Percentiles rank a stretch among this genome's conserved stretches.
These are phyloP conservation scores for Sisyra nigra DNA, from an alignment of 2,888 invertebrate species.

Conservation along the genomic window DNA sequence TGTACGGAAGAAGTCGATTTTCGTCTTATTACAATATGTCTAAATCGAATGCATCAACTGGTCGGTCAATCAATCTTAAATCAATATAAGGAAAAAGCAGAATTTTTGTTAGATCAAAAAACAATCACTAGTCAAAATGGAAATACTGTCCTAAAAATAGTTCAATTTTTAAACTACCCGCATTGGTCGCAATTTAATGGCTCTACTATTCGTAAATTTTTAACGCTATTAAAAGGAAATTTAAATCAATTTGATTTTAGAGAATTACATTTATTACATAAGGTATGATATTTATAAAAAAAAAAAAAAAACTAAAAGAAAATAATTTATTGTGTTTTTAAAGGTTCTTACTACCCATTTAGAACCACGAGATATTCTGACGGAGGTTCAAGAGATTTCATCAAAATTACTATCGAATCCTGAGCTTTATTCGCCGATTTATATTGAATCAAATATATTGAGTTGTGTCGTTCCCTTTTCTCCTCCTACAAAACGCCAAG, in stretches of 20 bases:
- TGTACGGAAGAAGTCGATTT: slow-evolving; percentile 26
- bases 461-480: slow-evolving; percentile 28
- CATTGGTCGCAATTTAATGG: slow-evolving; percentile 25
- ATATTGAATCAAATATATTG: slow-evolving; percentile 19
- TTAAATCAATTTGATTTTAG: slow-evolving; percentile 23
- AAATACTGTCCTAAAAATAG: slow-evolving; percentile 20
- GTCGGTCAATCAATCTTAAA: slow-evolving; percentile 24
- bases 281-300: slow-evolving; percentile 19
- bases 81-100: slow-evolving; percentile 23
- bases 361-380: slow-evolving; percentile 31
- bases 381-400: slow-evolving; percentile 25
- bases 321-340: slow-evolving; percentile 15
- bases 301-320: neutral
- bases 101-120: slow-evolving; percentile 20
- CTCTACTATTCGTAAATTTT: slow-evolving; percentile 22
- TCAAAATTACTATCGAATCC: slow-evolving; percentile 21
- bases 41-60: slow-evolving; percentile 26
- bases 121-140: slow-evolving; percentile 18
- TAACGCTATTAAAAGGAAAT: slow-evolving; percentile 23
- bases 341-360: slow-evolving; percentile 31
- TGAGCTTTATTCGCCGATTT: slow-evolving; percentile 18
- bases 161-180: slow-evolving; percentile 29
- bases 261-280: slow-evolving; percentile 25
- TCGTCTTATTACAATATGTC: slow-evolving; percentile 28
- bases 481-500: slow-evolving; percentile 25